Evolutionary conservation across 1,140 invertebrate genomes (phyloP).

Genomic region (Aphaenogaster ashmeadi): DNA sequence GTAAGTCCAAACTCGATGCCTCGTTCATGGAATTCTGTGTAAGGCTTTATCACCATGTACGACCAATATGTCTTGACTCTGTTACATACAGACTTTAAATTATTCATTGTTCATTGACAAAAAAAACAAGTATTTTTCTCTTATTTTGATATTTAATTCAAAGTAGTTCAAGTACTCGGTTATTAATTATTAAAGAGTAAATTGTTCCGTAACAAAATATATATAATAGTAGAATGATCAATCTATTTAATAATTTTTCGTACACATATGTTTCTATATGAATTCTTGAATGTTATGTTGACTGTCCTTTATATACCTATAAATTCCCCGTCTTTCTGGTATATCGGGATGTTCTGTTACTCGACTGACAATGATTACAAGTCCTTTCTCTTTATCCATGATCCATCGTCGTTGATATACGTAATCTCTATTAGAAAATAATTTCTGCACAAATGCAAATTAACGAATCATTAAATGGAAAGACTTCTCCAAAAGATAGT

Average conservation of each 20-base stretch:
- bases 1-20: slow-evolving; percentile 95
- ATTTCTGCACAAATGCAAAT: slow-evolving; percentile 87
- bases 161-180: slow-evolving; percentile 16
- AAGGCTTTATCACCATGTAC: slow-evolving; percentile 94
- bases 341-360: slow-evolving; percentile 89
- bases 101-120: slow-evolving; percentile 43
- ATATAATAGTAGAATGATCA: slow-evolving; percentile 45
- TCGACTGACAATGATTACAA: slow-evolving; percentile 89
- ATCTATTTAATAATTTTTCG: neutral
- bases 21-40: slow-evolving; percentile 89
- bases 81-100: slow-evolving; percentile 67
- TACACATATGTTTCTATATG: neutral
- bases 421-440: slow-evolving; percentile 96
- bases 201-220: slow-evolving; percentile 49
- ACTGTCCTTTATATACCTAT: slow-evolving; percentile 82
- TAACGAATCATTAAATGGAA: slow-evolving; percentile 16
- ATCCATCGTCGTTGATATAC: slow-evolving; percentile 93
- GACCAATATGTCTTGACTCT: slow-evolving; percentile 94
- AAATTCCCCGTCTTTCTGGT: slow-evolving; percentile 88
- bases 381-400: slow-evolving; percentile 87
- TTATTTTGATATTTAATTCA: slow-evolving; percentile 44
- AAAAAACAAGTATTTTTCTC: neutral
- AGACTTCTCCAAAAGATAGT: neutral
- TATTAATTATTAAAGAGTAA: slow-evolving; percentile 10
- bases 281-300: neutral